Conservation (phyloP, 2,888 invertebrate species). For the Epinotia ramella region DNA sequence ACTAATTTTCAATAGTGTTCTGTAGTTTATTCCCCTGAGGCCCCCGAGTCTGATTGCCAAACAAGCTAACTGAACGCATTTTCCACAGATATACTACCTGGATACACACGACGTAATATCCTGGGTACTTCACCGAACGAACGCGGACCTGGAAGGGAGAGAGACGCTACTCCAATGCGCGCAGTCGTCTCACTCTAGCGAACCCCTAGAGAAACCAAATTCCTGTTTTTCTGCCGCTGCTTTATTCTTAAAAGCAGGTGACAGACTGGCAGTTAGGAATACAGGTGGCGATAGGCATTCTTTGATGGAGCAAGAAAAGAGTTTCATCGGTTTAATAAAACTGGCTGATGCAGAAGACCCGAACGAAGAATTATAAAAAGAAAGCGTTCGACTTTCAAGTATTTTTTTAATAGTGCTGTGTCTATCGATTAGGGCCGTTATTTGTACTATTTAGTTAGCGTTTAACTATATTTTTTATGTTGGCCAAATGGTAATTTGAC, state of each 20-base stretch:
- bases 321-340: constrained; percentile 93
- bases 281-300: constrained; percentile 88
- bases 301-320: constrained; percentile 90
- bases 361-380: constrained; percentile 68
- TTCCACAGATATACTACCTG: constrained; percentile 89
- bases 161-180: constrained; percentile 90
- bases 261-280: constrained; percentile 89
- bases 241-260: constrained; percentile 86
- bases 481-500: constrained; percentile 17
- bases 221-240: constrained; percentile 91
- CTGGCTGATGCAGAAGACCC: constrained; percentile 85
- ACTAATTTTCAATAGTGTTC: constrained; percentile 33
- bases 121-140: constrained; percentile 88
- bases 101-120: constrained; percentile 92
- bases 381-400: constrained; percentile 21
- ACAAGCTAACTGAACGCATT: constrained; percentile 28
- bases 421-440: constrained; percentile 24
- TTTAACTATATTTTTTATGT: constrained; percentile 30
- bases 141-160: constrained; percentile 79
- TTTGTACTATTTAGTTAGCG: constrained; percentile 29
- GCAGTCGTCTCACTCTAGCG: constrained; percentile 86
- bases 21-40: constrained; percentile 9
- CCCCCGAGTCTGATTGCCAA: constrained; percentile 15
- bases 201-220: constrained; percentile 86
- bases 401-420: constrained; percentile 33